Evolutionary conservation across 2,888 invertebrate species (phyloP), one percentile per base, ranked within the genome.

Genomic region (Idaea straminata): DNA sequence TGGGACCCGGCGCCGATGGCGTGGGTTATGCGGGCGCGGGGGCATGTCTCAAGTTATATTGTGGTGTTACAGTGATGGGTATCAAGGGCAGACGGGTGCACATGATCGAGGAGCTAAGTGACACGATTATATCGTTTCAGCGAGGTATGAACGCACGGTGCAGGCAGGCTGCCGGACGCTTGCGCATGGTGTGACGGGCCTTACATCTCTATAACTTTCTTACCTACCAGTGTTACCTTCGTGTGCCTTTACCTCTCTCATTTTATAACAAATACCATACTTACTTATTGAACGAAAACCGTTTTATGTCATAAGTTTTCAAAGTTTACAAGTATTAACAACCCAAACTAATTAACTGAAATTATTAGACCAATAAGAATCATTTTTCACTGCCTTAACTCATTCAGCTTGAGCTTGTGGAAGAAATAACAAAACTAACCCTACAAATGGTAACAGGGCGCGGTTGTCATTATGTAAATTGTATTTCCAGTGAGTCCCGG

Each of bases 51-150:
- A 87, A 83, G 85, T 84, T 84, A 78, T 87, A 71, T 89, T 91
- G 83, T 92, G 92, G 90, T 93, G 91, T 94, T 94, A 83, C 95
- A 98, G 98, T 98, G 95, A 98, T 98, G 98, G 98, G 98, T 95
- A 98, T 98, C 95, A 98, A 98, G 94, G 99, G 99, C 90, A 95
- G 98, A 87, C 95, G 99, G 91, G 98, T 99, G 93, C 98, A 98
- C 95, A 98, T 98, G 96, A 99, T 99, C 93, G 99, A 99, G 95
- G 98, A 98, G 94, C 96, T 99, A 93, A 98, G 98, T 94, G 98
- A 98, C 94, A 98, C 98, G 88, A 98, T 99, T 92, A 98, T 99
- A 94, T 98, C 98, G 91, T 99, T 99, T 95, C 98, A 99, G 95
- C 96, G 98, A 98, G 98, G 98, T 98, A 97, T 95, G 95, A 89